phyloP scores from a whole-genome alignment of 2,113 vertebrate genomes.

The Illadopsis cleaveri region DNA sequence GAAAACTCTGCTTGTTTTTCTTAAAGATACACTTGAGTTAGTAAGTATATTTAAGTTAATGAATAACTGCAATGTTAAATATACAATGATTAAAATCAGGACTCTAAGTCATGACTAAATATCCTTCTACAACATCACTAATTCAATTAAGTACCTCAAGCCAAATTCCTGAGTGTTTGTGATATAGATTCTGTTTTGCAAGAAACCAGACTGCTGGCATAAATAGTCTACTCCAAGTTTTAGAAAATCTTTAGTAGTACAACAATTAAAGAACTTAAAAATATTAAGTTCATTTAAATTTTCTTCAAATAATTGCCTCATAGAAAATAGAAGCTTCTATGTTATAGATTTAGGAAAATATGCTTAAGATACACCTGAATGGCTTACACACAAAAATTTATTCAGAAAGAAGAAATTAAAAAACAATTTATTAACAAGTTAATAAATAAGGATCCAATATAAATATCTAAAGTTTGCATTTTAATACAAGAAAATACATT shows the following conservation, averaged over 20 bases:
- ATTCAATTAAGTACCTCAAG: neutral
- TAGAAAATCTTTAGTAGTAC: neutral
- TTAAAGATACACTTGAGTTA: neutral
- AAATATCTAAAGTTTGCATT: neutral
- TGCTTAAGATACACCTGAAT: neutral
- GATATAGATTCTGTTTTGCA: neutral
- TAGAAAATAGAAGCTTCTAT: neutral
- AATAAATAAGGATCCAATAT: neutral
- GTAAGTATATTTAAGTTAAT: neutral
- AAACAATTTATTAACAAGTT: neutral
- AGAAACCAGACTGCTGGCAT: neutral
- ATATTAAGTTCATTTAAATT: neutral
- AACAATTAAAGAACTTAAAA: neutral
- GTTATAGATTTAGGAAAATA: neutral
- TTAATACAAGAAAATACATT: neutral
- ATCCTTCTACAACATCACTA: neutral
- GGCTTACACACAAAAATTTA: neutral
- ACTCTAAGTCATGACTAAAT: neutral
- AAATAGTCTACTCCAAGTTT: neutral
- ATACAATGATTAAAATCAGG: neutral
- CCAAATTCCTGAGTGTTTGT: neutral
- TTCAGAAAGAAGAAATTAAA: neutral
- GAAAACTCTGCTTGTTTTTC: neutral
- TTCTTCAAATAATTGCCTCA: neutral
- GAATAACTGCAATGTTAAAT: neutral